Evolutionary conservation across 2,888 invertebrate species (phyloP).

Genomic region (Ophion obscuratus): DNA sequence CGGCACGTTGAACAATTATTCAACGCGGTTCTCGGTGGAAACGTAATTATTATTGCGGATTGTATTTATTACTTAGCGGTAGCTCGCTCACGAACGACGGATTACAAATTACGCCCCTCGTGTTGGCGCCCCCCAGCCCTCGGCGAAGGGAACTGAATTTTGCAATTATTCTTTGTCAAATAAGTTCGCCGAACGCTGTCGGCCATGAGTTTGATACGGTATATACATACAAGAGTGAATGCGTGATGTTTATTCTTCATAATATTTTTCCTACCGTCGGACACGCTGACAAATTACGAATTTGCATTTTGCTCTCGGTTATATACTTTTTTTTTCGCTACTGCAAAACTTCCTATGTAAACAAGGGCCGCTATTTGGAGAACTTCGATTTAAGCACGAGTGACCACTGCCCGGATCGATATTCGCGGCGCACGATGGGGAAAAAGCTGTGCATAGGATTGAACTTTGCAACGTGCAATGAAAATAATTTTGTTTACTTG

Average conservation of each 20-base stretch:
- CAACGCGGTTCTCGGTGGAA: constrained; percentile 68
- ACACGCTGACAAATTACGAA: not conserved
- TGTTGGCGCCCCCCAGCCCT: not conserved
- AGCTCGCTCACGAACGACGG: constrained; percentile 60
- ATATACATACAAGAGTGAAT: not conserved
- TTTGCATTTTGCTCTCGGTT: not conserved
- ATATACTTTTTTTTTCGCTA: not conserved
- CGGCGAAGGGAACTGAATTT: constrained; percentile 46
- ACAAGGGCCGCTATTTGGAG: not conserved
- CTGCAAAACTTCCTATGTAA: not conserved
- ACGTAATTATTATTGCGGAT: constrained; percentile 73
- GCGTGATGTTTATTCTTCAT: not conserved
- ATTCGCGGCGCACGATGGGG: too few relatives aligned
- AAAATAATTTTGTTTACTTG: too few relatives aligned
- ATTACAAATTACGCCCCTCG: constrained; percentile 64
- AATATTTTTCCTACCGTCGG: not conserved
- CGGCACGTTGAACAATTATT: constrained; percentile 71
- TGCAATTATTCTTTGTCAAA: constrained; percentile 58
- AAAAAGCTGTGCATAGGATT: too few relatives aligned
- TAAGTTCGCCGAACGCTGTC: constrained; percentile 42
- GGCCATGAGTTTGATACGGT: constrained; percentile 20
- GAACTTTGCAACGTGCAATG: too few relatives aligned
- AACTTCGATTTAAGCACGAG: too few relatives aligned
- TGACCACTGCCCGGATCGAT: too few relatives aligned
- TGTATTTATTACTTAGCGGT: constrained; percentile 68